Conservation (phyloP, 2,797 vertebrate genomes). For the Enteromius treurensis region DNA sequence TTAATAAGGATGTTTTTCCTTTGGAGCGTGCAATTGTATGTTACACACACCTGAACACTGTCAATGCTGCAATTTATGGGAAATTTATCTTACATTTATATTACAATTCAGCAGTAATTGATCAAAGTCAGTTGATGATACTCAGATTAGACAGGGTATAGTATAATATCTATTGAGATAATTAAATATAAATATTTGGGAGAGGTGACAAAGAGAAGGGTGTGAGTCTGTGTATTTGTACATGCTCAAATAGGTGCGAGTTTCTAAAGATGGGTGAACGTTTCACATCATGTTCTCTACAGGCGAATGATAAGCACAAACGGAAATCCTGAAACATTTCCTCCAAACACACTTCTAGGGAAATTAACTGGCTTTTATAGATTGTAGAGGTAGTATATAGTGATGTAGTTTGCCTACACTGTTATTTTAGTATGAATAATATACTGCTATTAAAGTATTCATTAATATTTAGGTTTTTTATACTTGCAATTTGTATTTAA, state of each 20-base stretch:
- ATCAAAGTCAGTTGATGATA: not conserved
- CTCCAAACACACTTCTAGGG: not conserved
- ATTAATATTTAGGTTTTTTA: not conserved
- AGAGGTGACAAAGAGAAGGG: not conserved
- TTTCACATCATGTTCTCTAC: not conserved
- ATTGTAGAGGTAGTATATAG: not conserved
- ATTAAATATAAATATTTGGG: not conserved
- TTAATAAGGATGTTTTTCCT: too few species aligned
- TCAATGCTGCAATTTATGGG: not conserved
- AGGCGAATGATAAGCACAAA: not conserved
- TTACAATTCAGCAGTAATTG: not conserved
- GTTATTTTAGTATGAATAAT: not conserved
- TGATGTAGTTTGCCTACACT: not conserved
- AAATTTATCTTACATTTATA: conserved; percentile 5
- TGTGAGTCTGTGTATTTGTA: conserved; percentile 28
- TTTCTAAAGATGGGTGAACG: not conserved
- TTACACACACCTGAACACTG: not conserved
- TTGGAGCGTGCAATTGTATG: not conserved
- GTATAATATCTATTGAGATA: not conserved
- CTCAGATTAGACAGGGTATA: not conserved
- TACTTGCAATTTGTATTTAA: not conserved
- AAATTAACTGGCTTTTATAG: not conserved
- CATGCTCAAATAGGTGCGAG: conserved; percentile 26
- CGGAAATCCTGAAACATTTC: not conserved
- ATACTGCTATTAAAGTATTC: not conserved